A percentile compares a stretch with the other conserved stretches of the same genome.
Conservation (phyloP, 2,888 invertebrate genomes). For the Himalopsyche anomala region DNA sequence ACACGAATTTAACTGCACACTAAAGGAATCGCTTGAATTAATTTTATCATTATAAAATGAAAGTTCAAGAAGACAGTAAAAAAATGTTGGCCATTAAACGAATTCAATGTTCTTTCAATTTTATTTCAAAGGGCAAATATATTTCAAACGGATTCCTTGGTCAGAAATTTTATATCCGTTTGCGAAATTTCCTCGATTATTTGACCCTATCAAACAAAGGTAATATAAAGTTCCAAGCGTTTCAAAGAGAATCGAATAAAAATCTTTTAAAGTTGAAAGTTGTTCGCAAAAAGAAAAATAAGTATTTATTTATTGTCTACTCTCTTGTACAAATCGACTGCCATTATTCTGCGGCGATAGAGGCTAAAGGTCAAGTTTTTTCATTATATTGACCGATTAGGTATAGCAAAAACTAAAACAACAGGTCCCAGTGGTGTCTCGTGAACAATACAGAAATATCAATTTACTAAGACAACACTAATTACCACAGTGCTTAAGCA, state of each 20-base stretch:
- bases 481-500: too few relatives aligned
- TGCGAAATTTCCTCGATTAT: not conserved
- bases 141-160: not conserved
- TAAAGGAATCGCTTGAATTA: too few relatives aligned
- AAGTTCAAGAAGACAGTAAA: too few relatives aligned
- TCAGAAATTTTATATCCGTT: constrained; percentile 11
- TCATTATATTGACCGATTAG: constrained; percentile 30
- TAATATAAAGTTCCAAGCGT: too few relatives aligned
- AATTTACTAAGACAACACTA: too few relatives aligned
- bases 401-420: not conserved
- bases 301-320: constrained; percentile 20
- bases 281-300: not conserved
- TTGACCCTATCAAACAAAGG: not conserved
- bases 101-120: too few relatives aligned
- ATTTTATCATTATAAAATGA: too few relatives aligned
- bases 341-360: not conserved
- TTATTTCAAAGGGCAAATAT: not conserved
- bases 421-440: not conserved
- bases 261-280: not conserved
- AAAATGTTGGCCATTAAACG: too few relatives aligned
- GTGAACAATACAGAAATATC: not conserved
- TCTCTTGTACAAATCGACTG: not conserved
- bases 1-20: too few relatives aligned
- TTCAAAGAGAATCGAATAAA: too few relatives aligned
- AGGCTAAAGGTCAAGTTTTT: not conserved